Evolutionary conservation across 2,797 vertebrate species (phyloP), one percentile per base, ranked within the genome.

Genomic region (Acestrorhynchus altus): DNA sequence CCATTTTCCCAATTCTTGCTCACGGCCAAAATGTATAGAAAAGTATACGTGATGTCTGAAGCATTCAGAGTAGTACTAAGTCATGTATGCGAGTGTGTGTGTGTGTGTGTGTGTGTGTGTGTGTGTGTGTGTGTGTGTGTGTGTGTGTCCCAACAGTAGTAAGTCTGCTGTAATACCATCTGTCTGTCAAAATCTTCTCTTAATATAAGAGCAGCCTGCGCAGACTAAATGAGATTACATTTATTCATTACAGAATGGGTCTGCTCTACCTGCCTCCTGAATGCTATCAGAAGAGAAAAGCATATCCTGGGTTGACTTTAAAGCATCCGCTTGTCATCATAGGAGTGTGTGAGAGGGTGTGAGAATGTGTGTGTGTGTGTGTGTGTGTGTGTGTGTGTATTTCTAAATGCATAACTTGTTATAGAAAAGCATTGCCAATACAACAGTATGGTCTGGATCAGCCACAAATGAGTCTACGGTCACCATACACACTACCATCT

Each of bases 231-330:
- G 24, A 52, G 66, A 74, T 10, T 51, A 52, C 51, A 78, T 78
- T 56, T 67, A 74, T 74, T 75, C 71, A 65, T 78, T 65, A 75
- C 72, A 35, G 52, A 31, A 47, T 35, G 61, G 52, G 68, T 52
- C 51, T 52, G 51, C 51, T 75, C 18, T 82, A 60, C 71, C 56
- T 28, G 1, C 69, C 65, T 40, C 60, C 24, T 44, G 78, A 78
- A 74, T 74, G 42, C 47, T 56, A 60, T 78, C 40, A 63, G 71
- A 74, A 64, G 72, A 60, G 24, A 64, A 77, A 72, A 69, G 59
- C 65, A 70, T 59, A 70, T 74, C 73, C 60, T 46, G 39, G 65
- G 69, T 69, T 54, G 10, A 51, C 66, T 40, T 35, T 40, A 68
- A 81, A 51, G 13, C 42, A 18, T 49, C 44, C 44, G 16, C 60